Percentiles rank a stretch among this genome's conserved stretches.
Conservation (phyloP, 2,113 vertebrate species). For the Trochalopteron elliotii region DNA sequence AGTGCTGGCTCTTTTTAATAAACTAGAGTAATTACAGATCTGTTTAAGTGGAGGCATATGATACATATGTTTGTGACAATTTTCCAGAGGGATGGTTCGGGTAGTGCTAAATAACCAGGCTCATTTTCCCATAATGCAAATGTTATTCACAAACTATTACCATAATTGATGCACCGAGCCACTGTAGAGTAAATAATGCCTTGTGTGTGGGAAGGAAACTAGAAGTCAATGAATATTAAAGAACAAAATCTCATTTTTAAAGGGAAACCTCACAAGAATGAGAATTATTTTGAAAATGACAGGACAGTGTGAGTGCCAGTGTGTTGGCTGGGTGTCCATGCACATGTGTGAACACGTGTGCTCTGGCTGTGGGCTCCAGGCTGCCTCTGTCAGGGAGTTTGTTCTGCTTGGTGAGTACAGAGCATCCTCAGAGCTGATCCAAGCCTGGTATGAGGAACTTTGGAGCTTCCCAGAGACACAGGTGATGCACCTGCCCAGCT, state of each 20-base stretch:
- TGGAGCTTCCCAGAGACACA: not conserved
- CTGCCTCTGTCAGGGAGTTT: not conserved
- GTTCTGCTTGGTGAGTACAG: not conserved
- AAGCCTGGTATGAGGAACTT: not conserved
- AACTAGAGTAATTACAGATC: conserved; percentile 60
- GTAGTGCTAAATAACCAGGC: conserved; percentile 71
- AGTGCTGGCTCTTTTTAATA: not conserved
- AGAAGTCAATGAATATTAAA: conserved; percentile 79
- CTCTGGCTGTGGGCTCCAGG: not conserved
- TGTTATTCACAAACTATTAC: conserved; percentile 77
- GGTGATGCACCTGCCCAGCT: not conserved
- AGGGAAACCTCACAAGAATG: conserved; percentile 50
- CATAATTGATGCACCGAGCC: conserved; percentile 80
- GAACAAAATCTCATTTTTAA: conserved; percentile 71
- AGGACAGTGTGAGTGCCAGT: not conserved
- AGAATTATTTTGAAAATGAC: conserved; percentile 40
- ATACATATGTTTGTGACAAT: conserved; percentile 73
- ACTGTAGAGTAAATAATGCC: conserved; percentile 77
- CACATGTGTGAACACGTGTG: fast-evolving
- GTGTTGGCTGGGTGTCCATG: not conserved
- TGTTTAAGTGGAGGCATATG: conserved; percentile 64
- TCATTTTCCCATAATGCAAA: conserved; percentile 78
- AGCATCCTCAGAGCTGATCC: not conserved
- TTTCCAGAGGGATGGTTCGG: conserved; percentile 73
- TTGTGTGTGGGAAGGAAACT: conserved; percentile 71